phyloP scores from a whole-genome alignment of 92 coral and sea anemone genomes.

The Umimayanthus kanabou region DNA sequence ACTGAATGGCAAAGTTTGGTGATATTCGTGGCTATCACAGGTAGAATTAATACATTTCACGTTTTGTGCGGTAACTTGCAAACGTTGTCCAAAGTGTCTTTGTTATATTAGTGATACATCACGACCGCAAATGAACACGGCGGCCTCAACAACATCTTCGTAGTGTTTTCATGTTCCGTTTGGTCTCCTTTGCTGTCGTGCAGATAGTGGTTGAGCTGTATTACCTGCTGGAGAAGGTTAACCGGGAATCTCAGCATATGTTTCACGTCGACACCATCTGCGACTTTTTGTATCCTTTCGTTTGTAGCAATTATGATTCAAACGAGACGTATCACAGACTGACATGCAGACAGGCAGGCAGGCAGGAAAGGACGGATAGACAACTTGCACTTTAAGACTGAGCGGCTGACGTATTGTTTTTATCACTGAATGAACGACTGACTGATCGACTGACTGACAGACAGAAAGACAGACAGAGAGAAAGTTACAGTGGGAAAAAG shows the following conservation, averaged over 20 bases:
- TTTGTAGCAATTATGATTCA: neutral
- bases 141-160: neutral
- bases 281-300: constrained; percentile 96
- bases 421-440: neutral
- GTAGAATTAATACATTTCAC: too few species aligned
- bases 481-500: too few species aligned
- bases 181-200: neutral
- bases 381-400: neutral
- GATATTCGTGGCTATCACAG: too few species aligned
- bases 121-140: too few species aligned
- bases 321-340: neutral
- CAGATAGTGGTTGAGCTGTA: constrained; percentile 92
- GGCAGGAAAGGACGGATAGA: neutral
- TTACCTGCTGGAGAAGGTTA: constrained; percentile 84
- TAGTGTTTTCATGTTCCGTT: neutral
- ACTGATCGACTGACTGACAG: too few species aligned
- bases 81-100: too few species aligned
- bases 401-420: neutral
- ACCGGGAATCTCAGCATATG: constrained; percentile 81
- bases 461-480: too few species aligned
- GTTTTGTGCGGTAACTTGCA: too few species aligned
- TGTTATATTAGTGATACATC: neutral
- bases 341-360: neutral
- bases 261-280: constrained; percentile 91
- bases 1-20: too few species aligned